These are phyloP conservation scores for Gouania willdenowi DNA, from an alignment of 2,797 vertebrate species.

Conservation along the genomic window DNA sequence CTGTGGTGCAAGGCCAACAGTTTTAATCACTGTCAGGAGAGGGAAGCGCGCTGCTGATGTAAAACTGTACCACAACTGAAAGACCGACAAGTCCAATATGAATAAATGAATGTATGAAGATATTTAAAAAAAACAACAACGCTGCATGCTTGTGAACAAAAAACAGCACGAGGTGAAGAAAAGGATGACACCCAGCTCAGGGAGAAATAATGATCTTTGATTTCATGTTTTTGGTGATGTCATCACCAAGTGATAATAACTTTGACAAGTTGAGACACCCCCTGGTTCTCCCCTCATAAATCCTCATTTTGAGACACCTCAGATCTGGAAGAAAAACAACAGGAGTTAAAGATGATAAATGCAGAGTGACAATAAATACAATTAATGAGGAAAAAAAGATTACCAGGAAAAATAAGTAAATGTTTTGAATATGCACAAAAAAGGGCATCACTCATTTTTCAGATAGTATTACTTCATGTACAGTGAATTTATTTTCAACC, in stretches of 20 bases:
- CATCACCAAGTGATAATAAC: background rate
- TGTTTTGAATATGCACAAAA: too few relatives aligned
- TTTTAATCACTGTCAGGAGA: constrained; percentile 35
- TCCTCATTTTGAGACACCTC: background rate
- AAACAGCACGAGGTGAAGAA: background rate
- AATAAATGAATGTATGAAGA: background rate
- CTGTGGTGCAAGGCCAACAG: constrained; percentile 3
- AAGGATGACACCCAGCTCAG: background rate
- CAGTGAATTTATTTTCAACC: too few relatives aligned
- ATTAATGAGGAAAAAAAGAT: background rate
- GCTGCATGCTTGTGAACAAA: background rate
- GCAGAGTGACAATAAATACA: too few relatives aligned
- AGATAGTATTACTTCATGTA: too few relatives aligned
- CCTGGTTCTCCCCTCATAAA: background rate
- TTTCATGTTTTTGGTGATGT: constrained; percentile 5
- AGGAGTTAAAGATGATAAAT: too few relatives aligned
- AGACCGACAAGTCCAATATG: background rate
- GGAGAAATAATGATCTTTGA: background rate
- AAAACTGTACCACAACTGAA: constrained; percentile 9
- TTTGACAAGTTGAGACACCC: constrained; percentile 3
- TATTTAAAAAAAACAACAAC: background rate
- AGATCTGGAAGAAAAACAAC: background rate
- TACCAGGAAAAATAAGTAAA: background rate
- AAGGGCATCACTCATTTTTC: constrained; percentile 14
- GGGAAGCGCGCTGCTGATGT: constrained; percentile 25